Base-by-base conservation (phyloP, 2,888 invertebrate species). In the Alloplasta piceator region DNA sequence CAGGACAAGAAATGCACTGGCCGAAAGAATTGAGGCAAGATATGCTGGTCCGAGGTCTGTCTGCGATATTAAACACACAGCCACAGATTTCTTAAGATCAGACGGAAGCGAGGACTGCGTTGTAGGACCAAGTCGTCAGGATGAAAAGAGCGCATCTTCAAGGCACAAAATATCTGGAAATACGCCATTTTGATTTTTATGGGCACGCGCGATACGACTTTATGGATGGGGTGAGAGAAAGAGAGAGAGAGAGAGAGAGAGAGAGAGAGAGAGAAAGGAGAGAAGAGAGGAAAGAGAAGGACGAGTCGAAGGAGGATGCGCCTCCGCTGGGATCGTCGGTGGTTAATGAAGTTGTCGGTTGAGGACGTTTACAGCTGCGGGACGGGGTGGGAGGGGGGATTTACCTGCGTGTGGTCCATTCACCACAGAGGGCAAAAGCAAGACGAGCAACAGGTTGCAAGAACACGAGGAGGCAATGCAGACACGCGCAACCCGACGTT, bases 311-410 rank as follows among this genome's bases (percentile, higher is more conserved):
- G 48, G 60, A 67, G 83, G 82, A 75, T 75, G 80, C 82, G 76
- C 82, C 71, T 80, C 26, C 26, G 85, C 82, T 84, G 86, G 87
- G 74, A 79, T 79, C 64, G 79, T 67, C 81, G 58, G 81, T 81
- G 88, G 89, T 91, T 92, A 91, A 92, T 92, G 90, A 92, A 92
- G 92, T 91, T 91, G 92, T 92, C 91, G 89, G 90, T 90, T 90
- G 87, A 90, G 88, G 89, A 90, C 89, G 90, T 91, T 91, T 91
- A 91, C 91, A 91, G 91, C 91, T 91, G 91, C 75, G 90, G 26
- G 26, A 26, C 26, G 26, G 26, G 26, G 26, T 26, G 26, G 26
- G 26, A 26, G 1, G 26, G 88, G 88, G 73, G 74, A 77, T 85
- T 88, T 86, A 87, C 85, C 89, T 91, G 91, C 89, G 91, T 91